Evolutionary conservation across 2,797 vertebrate species (phyloP).

Genomic region (Hoplostethus atlanticus): DNA sequence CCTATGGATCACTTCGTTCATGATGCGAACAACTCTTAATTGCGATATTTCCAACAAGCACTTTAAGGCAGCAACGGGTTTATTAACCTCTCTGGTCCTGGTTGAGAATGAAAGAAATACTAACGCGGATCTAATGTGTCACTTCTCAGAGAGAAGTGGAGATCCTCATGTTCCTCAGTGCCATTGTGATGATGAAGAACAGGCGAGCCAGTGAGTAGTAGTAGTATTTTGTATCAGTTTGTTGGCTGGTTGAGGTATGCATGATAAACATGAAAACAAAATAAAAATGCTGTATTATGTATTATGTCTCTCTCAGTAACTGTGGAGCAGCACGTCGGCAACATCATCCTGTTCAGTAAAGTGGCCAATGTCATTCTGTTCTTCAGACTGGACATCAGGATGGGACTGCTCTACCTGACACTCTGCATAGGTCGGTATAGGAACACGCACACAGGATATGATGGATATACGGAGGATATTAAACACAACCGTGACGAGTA

Average conservation of each 20-base stretch:
- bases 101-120: too few relatives aligned
- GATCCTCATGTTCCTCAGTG: constrained; percentile 97
- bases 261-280: neutral
- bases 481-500: too few relatives aligned
- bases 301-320: constrained; percentile 84
- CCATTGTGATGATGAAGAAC: constrained; percentile 99
- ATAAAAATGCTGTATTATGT: neutral
- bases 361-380: constrained; percentile 96
- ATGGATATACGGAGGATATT: too few relatives aligned
- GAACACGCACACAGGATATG: neutral
- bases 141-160: constrained; percentile 93
- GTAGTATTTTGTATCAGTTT: neutral
- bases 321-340: constrained; percentile 96
- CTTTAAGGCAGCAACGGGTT: too few relatives aligned
- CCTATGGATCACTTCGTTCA: too few relatives aligned
- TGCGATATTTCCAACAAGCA: too few relatives aligned
- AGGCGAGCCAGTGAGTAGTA: constrained; percentile 92
- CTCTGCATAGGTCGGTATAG: constrained; percentile 91
- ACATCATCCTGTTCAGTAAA: constrained; percentile 98
- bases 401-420: constrained; percentile 95
- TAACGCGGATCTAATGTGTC: neutral
- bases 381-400: constrained; percentile 94
- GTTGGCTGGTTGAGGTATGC: neutral
- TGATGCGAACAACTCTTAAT: too few relatives aligned
- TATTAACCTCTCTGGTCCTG: too few relatives aligned